A percentile compares a stretch with the other conserved stretches of the same genome.
phyloP scores from a whole-genome alignment of 2,888 invertebrate species.

The Alcis repandata region DNA sequence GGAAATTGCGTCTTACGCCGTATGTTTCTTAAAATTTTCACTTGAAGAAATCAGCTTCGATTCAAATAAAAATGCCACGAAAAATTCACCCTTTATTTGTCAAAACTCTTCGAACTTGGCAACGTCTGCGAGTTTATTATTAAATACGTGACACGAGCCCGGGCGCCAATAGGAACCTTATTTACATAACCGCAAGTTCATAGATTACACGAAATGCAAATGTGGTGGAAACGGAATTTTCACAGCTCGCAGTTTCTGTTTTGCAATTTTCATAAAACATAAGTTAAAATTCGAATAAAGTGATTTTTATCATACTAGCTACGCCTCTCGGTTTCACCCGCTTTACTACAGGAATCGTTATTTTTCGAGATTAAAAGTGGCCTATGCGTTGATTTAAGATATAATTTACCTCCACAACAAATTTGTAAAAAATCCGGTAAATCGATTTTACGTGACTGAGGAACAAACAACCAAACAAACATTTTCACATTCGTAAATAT shows the following conservation, averaged over 20 bases:
- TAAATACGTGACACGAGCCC: slow-evolving; percentile 12
- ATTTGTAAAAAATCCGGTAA: too few relatives aligned
- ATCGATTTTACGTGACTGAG: too few relatives aligned
- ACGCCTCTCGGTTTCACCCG: too few relatives aligned
- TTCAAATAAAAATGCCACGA: background rate
- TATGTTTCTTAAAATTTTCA: background rate
- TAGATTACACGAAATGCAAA: slow-evolving; percentile 23
- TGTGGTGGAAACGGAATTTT: slow-evolving; percentile 19
- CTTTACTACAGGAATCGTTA: too few relatives aligned
- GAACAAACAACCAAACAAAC: too few relatives aligned
- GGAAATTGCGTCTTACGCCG: background rate
- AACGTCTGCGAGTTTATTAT: slow-evolving; percentile 13
- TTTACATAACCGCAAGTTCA: slow-evolving; percentile 19
- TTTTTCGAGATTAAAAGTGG: too few relatives aligned
- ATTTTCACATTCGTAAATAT: too few relatives aligned
- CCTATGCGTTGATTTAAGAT: too few relatives aligned
- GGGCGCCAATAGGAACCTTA: slow-evolving; percentile 19
- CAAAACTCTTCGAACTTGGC: background rate
- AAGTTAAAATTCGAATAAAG: too few relatives aligned
- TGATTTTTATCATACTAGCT: too few relatives aligned
- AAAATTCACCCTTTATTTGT: background rate
- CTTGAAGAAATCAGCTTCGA: background rate
- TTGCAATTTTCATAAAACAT: background rate
- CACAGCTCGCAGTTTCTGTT: slow-evolving; percentile 2
- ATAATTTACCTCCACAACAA: too few relatives aligned